Evolutionary conservation across 2,888 invertebrate species (phyloP).

Genomic region (Epirrhoe tristata): DNA sequence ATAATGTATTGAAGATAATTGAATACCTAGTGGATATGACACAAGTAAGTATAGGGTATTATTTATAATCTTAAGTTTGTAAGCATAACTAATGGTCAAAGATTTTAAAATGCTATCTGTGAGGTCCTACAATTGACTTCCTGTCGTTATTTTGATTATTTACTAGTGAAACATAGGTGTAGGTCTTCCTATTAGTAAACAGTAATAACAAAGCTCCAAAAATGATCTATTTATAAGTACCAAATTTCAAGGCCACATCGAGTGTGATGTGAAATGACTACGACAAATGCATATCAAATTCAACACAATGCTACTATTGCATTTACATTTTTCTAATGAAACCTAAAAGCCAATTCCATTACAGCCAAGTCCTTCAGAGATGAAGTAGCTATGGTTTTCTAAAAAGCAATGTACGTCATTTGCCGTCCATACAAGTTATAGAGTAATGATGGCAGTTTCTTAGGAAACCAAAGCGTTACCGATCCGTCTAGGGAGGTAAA

Average conservation of each 20-base stretch:
- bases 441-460: constrained; percentile 8
- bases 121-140: too few relatives aligned
- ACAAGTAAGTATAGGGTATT: too few relatives aligned
- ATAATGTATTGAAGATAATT: too few relatives aligned
- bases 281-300: constrained; percentile 24
- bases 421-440: background rate
- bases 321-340: constrained; percentile 41
- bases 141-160: too few relatives aligned
- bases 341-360: constrained; percentile 69
- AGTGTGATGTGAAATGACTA: constrained; percentile 4
- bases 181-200: too few relatives aligned
- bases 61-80: too few relatives aligned
- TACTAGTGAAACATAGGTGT: too few relatives aligned
- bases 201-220: too few relatives aligned
- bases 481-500: constrained; percentile 59
- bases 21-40: too few relatives aligned
- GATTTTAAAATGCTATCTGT: too few relatives aligned
- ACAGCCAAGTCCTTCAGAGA: constrained; percentile 62
- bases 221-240: background rate
- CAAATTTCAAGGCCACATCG: background rate
- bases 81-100: too few relatives aligned
- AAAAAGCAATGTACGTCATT: constrained; percentile 2
- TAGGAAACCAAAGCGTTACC: constrained; percentile 29
- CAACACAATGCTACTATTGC: constrained; percentile 21
- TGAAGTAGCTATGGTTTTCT: constrained; percentile 46